Evolutionary conservation across 2,113 vertebrate genomes (phyloP).

Genomic region (Polypterus senegalus): DNA sequence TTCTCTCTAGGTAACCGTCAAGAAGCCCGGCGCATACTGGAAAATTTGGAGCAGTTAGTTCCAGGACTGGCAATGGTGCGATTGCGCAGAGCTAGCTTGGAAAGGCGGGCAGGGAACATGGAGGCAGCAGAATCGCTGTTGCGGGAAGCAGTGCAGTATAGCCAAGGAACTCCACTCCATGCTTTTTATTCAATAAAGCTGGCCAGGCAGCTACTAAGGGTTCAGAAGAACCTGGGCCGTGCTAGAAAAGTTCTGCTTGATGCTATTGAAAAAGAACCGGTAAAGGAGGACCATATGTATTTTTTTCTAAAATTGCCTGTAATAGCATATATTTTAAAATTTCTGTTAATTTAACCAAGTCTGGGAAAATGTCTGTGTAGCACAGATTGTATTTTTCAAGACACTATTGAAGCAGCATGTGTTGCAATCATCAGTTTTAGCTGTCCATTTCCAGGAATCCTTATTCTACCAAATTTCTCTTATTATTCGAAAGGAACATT

Average conservation of each 20-base stretch:
- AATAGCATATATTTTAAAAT: no score
- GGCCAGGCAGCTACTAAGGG: constrained; percentile 53
- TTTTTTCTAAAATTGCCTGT: no score
- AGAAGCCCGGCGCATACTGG: constrained; percentile 50
- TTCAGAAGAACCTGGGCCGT: constrained; percentile 40
- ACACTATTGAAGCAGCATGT: no score
- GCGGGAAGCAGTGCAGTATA: constrained; percentile 47
- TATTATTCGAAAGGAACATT: no score
- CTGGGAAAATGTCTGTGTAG: not conserved
- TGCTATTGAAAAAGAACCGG: constrained; percentile 59
- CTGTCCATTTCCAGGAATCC: no score
- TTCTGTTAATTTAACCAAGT: no score
- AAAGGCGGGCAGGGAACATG: constrained; percentile 50
- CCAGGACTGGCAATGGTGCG: constrained; percentile 58
- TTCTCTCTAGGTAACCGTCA: constrained; percentile 40
- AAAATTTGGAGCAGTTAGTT: constrained; percentile 41
- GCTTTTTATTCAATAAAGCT: constrained; percentile 68
- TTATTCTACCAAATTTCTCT: no score
- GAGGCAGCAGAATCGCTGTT: constrained; percentile 54
- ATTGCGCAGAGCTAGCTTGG: constrained; percentile 52
- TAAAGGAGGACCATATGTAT: constrained; percentile 25
- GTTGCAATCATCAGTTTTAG: no score
- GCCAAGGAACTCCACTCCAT: constrained; percentile 44
- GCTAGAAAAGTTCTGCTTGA: constrained; percentile 52
- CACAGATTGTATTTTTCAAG: no score